Base-by-base conservation (phyloP, 2,113 vertebrate genomes). In the Nothoprocta pentlandii region DNA sequence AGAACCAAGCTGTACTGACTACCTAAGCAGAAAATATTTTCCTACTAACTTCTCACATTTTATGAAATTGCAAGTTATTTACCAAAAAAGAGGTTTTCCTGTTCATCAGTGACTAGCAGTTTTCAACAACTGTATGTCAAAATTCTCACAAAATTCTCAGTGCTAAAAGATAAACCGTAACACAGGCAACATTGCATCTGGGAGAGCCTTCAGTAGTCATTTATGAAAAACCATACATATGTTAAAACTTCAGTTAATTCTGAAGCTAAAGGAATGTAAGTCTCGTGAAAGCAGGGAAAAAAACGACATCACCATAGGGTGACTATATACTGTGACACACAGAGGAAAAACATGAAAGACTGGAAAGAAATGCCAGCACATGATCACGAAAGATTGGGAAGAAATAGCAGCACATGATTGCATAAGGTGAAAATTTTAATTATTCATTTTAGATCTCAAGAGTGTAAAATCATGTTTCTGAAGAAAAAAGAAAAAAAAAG, bases 21-120 rank as follows among this genome's bases (percentile, higher is more conserved):
- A 78, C 76, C 53, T 88, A 32, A 42, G 21, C 80, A 28, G 21
- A 83, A 94, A 94, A 90, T 63, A 63, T 70, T 77, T 89, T 85
- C 46, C 30, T 92, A 81, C 32, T 46, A 85, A n/a, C 12, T 42
- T 85, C 56, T 64, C 23, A 64, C 7, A 56, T 85, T 76, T 36
- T 44, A 46, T 30, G 73, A 61, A 64, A 23, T 13, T 20, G 78
- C 30, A 32, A 58, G 30, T 80, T 46, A 53, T 46, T 80, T 21
- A 64, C 22, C 6, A 42, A 62, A 56, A 78, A 69, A 56, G 1
- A 41, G 21, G 11, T 4, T 0, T 46, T 63, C 58, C 54, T 88
- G 11, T 87, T 87, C 19, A 87, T 34, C 32, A 62, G 36, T 79
- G 79, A 85, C 19, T 30, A 78, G 21, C 7, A 81, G 46, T 15